Base-by-base conservation (phyloP, 2,888 invertebrate species). In the Andrena trimmerana region DNA sequence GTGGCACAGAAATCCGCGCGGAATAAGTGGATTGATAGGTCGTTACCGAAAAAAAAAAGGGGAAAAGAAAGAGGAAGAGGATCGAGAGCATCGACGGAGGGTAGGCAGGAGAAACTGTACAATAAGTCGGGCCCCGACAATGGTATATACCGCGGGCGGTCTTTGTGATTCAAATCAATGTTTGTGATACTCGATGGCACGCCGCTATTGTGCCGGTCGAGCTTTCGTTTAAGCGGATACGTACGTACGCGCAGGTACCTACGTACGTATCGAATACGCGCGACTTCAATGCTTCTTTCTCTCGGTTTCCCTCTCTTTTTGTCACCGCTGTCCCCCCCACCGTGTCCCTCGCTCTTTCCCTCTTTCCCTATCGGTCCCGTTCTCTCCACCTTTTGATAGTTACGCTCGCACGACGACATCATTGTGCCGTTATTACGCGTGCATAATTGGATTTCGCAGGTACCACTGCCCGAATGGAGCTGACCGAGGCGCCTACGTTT, bases 161-260 rank as follows among this genome's bases (percentile, higher is more conserved):
- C 91, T 92, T 93, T 93, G 93, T 93, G 89, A 93, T 93, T 93
- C 91, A 93, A 93, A 93, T 93, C 93, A 91, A 93, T 93, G 93
- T 93, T 93, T 93, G 92, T 90, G 91, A 93, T 92, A 92, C 91
- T 91, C 91, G 90, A 91, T 91, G 90, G 90, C 87, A 87, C 89
- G 87, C 86, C 84, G 87, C 87, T 89, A 86, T 90, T 89, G 90
- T 89, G 83, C 85, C 83, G 83, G 71, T 24, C 86, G 85, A 85
- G 87, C 87, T 90, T 89, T 90, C 90, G 85, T 88, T 84, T 82
- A 67, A 85, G 77, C 81, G 68, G 78, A 69, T 81, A 86, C 75
- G 81, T 85, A 80, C 74, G 77, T 85, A 60, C 69, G 67, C 73
- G 60, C 70, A 62, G 42, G 31, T 79, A 60, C 36, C 52, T 63